These are phyloP conservation scores for Argyra leucocephala DNA, from an alignment of 2,888 invertebrate species.

Conservation along the genomic window DNA sequence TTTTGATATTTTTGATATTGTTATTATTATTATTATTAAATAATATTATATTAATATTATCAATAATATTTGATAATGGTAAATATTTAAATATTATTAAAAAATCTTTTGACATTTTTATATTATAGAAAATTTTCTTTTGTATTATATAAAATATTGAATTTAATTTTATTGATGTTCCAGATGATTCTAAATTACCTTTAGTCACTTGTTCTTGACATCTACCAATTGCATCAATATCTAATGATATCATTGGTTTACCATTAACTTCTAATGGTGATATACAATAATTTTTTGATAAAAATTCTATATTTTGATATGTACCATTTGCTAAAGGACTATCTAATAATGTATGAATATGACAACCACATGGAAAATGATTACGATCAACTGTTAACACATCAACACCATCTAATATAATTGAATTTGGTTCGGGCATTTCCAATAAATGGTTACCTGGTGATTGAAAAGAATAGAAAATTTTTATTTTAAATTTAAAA, in stretches of 20 bases:
- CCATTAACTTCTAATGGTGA: slow-evolving; percentile 77
- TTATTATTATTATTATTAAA: background rate
- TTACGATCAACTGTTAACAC: slow-evolving; percentile 64
- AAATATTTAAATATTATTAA: background rate
- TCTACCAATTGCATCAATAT: slow-evolving; percentile 55
- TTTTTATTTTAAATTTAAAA: no score
- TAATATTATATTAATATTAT: background rate
- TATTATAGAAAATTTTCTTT: background rate
- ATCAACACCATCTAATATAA: slow-evolving; percentile 63
- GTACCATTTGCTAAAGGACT: slow-evolving; percentile 65
- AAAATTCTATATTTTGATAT: slow-evolving; percentile 52
- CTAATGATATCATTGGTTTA: slow-evolving; percentile 58
- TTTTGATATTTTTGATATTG: background rate
- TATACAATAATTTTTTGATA: slow-evolving; percentile 72
- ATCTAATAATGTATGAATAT: slow-evolving; percentile 64
- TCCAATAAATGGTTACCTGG: slow-evolving; percentile 64
- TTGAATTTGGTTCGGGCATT: slow-evolving; percentile 57
- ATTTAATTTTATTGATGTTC: slow-evolving; percentile 17
- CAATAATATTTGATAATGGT: background rate
- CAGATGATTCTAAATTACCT: slow-evolving; percentile 53
- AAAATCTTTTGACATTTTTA: no score
- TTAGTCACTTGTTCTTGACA: slow-evolving; percentile 60
- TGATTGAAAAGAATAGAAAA: background rate
- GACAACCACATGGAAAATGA: slow-evolving; percentile 82
- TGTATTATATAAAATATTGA: background rate